Percentiles rank a stretch among this genome's conserved stretches.
Conservation (phyloP, 2,113 vertebrate genomes). For the Pelusios castaneus region DNA sequence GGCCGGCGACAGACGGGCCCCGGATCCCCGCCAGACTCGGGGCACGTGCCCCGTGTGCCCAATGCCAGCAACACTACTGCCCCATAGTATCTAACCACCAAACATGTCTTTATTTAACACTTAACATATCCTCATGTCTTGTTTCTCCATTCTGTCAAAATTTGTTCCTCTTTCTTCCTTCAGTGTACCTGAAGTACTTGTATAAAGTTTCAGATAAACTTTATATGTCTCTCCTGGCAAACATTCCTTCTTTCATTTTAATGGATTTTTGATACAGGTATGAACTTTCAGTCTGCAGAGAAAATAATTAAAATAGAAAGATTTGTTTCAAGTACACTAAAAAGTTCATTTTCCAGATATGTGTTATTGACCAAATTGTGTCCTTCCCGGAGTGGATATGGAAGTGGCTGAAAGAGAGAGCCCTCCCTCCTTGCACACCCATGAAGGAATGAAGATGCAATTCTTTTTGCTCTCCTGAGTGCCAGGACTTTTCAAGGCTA, state of each 20-base stretch:
- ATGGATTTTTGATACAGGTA: not conserved
- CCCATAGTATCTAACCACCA: not conserved
- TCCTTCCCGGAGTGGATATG: rapidly evolving
- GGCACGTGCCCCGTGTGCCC: no score
- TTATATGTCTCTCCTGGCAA: not conserved
- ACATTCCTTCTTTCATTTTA: not conserved
- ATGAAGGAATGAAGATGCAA: not conserved
- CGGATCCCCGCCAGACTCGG: no score
- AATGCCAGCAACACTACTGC: no score
- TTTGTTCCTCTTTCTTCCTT: not conserved
- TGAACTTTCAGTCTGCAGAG: not conserved
- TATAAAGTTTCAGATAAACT: not conserved
- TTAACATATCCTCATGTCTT: not conserved
- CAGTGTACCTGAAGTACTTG: not conserved
- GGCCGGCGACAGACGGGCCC: no score
- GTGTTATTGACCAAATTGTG: not conserved
- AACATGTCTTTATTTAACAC: not conserved
- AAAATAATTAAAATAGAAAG: not conserved
- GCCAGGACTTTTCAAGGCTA: not conserved
- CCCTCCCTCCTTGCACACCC: not conserved
- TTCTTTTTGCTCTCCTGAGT: not conserved
- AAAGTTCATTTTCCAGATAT: not conserved
- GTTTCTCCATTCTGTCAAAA: not conserved
- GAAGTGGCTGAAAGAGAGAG: not conserved
- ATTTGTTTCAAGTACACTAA: not conserved